Base-by-base conservation (phyloP, 2,113 vertebrate genomes). In the Eulacestoma nigropectus region DNA sequence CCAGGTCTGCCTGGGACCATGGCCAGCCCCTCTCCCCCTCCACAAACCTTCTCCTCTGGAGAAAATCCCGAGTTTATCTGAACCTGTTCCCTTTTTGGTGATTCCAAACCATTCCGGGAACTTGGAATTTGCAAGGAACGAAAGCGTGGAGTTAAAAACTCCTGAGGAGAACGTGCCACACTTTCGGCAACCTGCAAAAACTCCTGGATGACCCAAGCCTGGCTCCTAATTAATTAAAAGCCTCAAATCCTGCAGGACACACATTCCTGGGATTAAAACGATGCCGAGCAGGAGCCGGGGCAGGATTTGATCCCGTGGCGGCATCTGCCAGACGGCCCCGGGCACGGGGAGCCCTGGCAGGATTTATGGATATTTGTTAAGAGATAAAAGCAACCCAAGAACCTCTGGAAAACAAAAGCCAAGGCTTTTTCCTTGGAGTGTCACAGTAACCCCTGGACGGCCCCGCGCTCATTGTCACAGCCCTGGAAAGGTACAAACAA, bases 361-460 rank as follows among this genome's bases (percentile, higher is more conserved):
- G 93, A 96, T 97, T 95, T 96, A 95, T 74, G 87, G 88, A 67
- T 90, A 42, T 96, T 96, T 95, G 91, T 19, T 46, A 70, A 70
- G 69, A 87, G 65, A 87, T 88, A 87, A 83, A 69, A 70, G 68
- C 69, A 33, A 23, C 17, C 25, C n/a, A 76, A 53, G 37, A 84
- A 57, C 26, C 44, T 87, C 67, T 2, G 20, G 92, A 89, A 95
- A 93, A 93, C 78, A 87, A 92, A 91, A 93, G 94, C 63, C 68
- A 75, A 83, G 67, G 68, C 35, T 80, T 91, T 79, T 74, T 64
- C 87, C 92, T 53, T 7, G 13, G 7, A 6, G 78, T 94, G 93
- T 95, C 96, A 90, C 94, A 93, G 65, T 96, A 94, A 96, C 95
- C 97, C 94, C 95, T 96, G 95, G 95, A 79, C 17, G 97, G 92